phyloP scores from a whole-genome alignment of 2,797 vertebrate species.

The Loris lydekkerianus region DNA sequence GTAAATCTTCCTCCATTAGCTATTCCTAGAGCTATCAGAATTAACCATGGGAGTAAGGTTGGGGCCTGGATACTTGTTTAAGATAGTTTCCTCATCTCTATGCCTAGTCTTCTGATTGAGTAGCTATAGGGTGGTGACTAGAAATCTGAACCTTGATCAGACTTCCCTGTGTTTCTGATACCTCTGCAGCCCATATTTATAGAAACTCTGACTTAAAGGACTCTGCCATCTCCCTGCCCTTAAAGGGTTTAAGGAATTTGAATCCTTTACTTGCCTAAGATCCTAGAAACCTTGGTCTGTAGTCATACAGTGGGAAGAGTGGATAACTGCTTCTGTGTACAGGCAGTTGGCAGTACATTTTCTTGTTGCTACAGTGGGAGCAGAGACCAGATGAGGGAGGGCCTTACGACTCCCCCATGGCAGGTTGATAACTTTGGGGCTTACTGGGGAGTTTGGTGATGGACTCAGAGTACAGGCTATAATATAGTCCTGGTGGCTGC shows the following conservation, averaged over 20 bases:
- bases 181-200: background rate
- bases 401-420: background rate
- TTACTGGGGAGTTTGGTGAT: background rate
- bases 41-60: background rate
- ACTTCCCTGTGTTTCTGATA: background rate
- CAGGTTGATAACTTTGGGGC: background rate
- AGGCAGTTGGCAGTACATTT: background rate
- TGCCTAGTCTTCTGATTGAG: constrained; percentile 6
- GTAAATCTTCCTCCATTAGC: background rate
- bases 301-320: background rate
- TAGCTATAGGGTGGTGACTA: background rate
- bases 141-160: constrained; percentile 37
- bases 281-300: background rate
- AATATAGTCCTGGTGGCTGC: background rate
- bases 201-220: background rate
- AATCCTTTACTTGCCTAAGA: constrained; percentile 47
- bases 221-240: background rate
- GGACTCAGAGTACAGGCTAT: constrained; percentile 8
- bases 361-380: background rate
- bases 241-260: background rate
- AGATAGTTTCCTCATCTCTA: background rate
- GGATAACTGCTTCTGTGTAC: background rate
- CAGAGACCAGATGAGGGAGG: background rate
- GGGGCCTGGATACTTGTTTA: background rate
- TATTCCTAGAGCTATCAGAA: background rate